A percentile compares a stretch with the other conserved stretches of the same genome.
Evolutionary conservation across 2,888 invertebrate species (phyloP).

Genomic region (Tinea pellionella): DNA sequence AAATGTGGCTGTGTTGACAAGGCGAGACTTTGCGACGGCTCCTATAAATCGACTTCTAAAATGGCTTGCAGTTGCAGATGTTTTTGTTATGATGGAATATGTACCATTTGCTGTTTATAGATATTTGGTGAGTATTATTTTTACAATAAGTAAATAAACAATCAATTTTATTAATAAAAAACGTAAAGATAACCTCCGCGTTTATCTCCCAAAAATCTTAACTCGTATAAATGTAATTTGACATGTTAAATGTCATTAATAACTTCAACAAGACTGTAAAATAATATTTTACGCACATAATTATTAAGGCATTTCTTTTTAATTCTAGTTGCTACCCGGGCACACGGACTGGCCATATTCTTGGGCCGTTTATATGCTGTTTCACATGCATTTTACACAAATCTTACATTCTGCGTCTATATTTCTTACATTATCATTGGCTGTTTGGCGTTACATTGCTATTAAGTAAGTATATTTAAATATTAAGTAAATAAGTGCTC

Average conservation of each 20-base stretch:
- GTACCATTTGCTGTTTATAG: constrained; percentile 48
- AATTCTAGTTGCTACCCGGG: constrained; percentile 64
- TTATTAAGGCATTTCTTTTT: too few species aligned
- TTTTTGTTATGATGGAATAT: constrained; percentile 87
- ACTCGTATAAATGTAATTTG: too few species aligned
- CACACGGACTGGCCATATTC: constrained; percentile 74
- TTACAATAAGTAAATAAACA: too few species aligned
- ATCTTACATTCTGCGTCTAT: constrained; percentile 88
- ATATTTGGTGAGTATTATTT: constrained; percentile 46
- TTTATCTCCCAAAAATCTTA: too few species aligned
- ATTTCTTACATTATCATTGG: constrained; percentile 80
- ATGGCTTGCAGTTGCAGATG: constrained; percentile 87
- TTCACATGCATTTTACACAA: constrained; percentile 85
- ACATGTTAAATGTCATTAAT: too few species aligned
- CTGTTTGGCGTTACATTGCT: constrained; percentile 89
- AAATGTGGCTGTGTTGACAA: constrained; percentile 87
- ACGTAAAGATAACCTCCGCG: too few species aligned
- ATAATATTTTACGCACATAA: too few species aligned
- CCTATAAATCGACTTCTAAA: constrained; percentile 90
- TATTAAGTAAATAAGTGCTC: too few species aligned
- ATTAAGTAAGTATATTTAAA: constrained; percentile 74
- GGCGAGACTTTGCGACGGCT: constrained; percentile 82
- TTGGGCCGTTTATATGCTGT: constrained; percentile 79
- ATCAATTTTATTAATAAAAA: too few species aligned
- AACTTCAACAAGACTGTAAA: too few species aligned